Base-by-base conservation (phyloP, 2,888 invertebrate species). In the Nasonovia ribisnigri region DNA sequence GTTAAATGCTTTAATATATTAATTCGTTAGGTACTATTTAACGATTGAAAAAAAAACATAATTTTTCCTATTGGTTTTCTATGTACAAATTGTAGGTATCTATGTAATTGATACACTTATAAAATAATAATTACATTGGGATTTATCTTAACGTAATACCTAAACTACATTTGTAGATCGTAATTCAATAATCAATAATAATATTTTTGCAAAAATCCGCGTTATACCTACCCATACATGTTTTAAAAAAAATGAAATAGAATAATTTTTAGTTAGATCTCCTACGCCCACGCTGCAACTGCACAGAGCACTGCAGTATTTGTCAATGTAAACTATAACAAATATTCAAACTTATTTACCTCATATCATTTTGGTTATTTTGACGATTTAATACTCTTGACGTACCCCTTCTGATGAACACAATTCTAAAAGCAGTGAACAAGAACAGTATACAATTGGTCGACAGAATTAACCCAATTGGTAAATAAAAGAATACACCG, bases 401-500 rank as follows among this genome's bases (percentile, higher is more conserved):
- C 11, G 95, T 95, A 90, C 95, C 95, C 86, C 95, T 95, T 88
- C 95, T 95, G 29, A 95, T 94, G 93, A 95, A 95, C 10, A 95
- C 94, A 29, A 96, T 95, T 42, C 95, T 95, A 77, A 95, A 95
- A 57, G 95, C 95, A n/a, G 95, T 96, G 94, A 95, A 95, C 26
- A 95, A 48, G 94, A 95, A 95, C 90, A 95, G 94, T 11, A 94
- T 92, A 26, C 95, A 91, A 93, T 95, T 95, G 57, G 94, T 94
- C 29, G 95, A 86, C 57, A 95, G 95, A 11, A 95, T 95, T 10
- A 95, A 88, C 0, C 95, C 95, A 92, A 95, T 95, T 0, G 95
- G 95, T 11, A 95, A 94, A 94, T 95, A 95, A 94, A 95, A 95
- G 91, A 95, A 95, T 42, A 95, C 94, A 84, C 95, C 94, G 13